These are phyloP conservation scores for Nomada fucata DNA, from an alignment of 2,888 invertebrate genomes.

Conservation along the genomic window DNA sequence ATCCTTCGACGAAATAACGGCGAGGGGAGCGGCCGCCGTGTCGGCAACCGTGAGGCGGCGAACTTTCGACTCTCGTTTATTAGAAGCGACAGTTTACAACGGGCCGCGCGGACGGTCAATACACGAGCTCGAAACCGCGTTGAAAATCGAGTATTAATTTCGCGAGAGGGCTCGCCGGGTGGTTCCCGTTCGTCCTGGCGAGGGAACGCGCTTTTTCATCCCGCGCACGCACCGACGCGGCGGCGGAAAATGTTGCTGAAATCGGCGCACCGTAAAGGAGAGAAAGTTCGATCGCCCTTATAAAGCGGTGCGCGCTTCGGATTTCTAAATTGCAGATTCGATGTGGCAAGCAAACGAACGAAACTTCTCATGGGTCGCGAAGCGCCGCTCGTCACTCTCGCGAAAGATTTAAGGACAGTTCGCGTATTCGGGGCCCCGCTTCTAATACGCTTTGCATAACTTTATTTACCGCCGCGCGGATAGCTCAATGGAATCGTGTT, in stretches of 20 bases:
- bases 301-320: slow-evolving; percentile 39
- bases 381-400: slow-evolving; percentile 18
- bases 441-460: slow-evolving; percentile 55
- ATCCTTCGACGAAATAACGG: slow-evolving; percentile 55
- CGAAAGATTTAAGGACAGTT: slow-evolving; percentile 36
- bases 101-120: background rate
- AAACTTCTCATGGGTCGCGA: slow-evolving; percentile 43
- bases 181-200: background rate
- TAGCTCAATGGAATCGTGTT: slow-evolving; percentile 36
- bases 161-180: background rate
- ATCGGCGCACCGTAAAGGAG: slow-evolving; percentile 58
- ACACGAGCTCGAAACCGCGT: slow-evolving; percentile 1
- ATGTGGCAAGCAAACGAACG: slow-evolving; percentile 42
- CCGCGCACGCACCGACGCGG: slow-evolving; percentile 33
- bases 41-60: slow-evolving; percentile 59
- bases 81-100: slow-evolving; percentile 54
- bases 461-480: slow-evolving; percentile 40
- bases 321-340: slow-evolving; percentile 58
- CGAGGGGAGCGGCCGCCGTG: slow-evolving; percentile 40
- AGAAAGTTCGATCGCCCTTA: slow-evolving; percentile 57
- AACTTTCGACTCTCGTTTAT: slow-evolving; percentile 51
- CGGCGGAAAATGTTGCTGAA: slow-evolving; percentile 45
- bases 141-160: slow-evolving; percentile 30
- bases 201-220: slow-evolving; percentile 28
- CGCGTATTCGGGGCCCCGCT: slow-evolving; percentile 14